These are phyloP conservation scores for Spilosoma lubricipeda DNA, from an alignment of 2,888 invertebrate species.

Conservation along the genomic window DNA sequence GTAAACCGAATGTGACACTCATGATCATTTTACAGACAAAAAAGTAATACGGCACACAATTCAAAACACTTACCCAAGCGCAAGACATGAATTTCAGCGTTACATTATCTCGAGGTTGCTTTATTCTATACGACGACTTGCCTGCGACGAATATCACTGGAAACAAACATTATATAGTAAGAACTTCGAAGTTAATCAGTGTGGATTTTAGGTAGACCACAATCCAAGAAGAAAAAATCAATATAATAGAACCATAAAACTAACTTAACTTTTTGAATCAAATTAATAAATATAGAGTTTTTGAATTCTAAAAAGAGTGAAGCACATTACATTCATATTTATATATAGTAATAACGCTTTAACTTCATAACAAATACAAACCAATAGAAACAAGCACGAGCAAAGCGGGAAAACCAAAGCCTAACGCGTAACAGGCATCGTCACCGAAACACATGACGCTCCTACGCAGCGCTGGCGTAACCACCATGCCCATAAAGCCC, in stretches of 20 bases:
- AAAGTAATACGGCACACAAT: background rate
- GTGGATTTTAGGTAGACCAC: too few species aligned
- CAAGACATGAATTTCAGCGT: conserved; percentile 90
- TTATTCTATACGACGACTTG: conserved; percentile 89
- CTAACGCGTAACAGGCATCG: conserved; percentile 90
- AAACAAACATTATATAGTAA: conserved; percentile 32
- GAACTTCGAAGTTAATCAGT: background rate
- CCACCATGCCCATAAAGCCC: conserved; percentile 88
- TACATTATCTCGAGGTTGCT: conserved; percentile 90
- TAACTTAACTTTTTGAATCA: too few species aligned
- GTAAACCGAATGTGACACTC: background rate
- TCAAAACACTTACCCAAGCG: conserved; percentile 87
- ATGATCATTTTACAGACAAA: background rate
- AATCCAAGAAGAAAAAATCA: too few species aligned
- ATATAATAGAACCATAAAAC: too few species aligned
- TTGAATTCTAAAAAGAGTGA: background rate
- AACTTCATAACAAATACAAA: conserved; percentile 55
- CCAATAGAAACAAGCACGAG: conserved; percentile 90
- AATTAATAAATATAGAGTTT: too few species aligned
- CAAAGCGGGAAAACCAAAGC: conserved; percentile 92
- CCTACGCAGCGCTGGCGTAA: conserved; percentile 91
- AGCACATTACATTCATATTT: background rate
- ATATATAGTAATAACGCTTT: background rate
- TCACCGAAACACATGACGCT: conserved; percentile 89
- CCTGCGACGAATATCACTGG: conserved; percentile 90